Base-by-base conservation (phyloP, 2,797 vertebrate genomes). In the Vireo griseus region DNA sequence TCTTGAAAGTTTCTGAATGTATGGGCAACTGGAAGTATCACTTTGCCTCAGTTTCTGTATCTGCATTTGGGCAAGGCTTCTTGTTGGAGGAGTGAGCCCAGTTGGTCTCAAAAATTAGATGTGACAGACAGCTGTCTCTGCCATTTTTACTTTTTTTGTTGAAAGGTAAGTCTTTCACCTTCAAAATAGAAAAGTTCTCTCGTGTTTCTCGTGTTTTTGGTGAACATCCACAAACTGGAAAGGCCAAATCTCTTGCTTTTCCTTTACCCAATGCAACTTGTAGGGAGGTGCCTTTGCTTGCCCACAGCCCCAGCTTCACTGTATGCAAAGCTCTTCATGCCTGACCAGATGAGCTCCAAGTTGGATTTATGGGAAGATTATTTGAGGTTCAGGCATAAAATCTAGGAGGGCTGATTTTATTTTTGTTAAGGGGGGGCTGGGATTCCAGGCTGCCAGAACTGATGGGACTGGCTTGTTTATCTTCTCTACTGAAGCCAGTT, bases 401-500 rank as follows among this genome's bases (percentile, higher is more conserved):
- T 29, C 44, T 88, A 54, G 52, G 47, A 83, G 37, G 52, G 50
- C 21, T 81, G 55, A 65, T 82, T 92, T 92, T 73, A 59, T 91
- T 94, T 88, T 72, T 33, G 6, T 62, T 89, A 57, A 65, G 37
- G 11, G 28, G 11, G 28, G 25, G 15, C 55, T 91, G 44, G n/a
- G 28, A 75, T 31, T 80, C 61, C 35, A 80, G 75, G 28, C 75
- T 80, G 84, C 58, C 55, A 72, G 81, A 75, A 83, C 11, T 24
- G 5, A 37, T 93, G 74, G 58, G 47, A n/a, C 57, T 54, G 58
- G 31, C 79, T 86, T 83, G 29, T 74, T 6, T 50, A 80, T 92
- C 93, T 91, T 86, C 39, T 72, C 57, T 90, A 9, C 78, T 80
- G 68, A 92, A 93, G 72, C 57, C 78, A 93, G 61, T 28, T 91